These are phyloP conservation scores for Caiman crocodilus DNA, from an alignment of 2,797 vertebrate genomes.

Conservation along the genomic window DNA sequence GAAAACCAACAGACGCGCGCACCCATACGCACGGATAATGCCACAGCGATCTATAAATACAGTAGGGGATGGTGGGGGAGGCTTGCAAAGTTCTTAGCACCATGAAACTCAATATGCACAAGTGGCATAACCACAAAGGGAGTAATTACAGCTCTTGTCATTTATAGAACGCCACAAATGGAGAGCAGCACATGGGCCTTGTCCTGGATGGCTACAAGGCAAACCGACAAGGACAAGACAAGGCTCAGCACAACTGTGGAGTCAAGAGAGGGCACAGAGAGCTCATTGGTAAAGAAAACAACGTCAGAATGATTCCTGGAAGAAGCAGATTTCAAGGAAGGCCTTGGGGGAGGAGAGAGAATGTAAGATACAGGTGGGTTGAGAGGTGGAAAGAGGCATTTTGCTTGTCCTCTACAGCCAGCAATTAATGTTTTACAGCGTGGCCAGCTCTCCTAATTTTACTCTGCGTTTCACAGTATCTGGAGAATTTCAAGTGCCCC, in stretches of 20 bases:
- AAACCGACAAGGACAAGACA: rapidly evolving
- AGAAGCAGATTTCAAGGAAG: background rate
- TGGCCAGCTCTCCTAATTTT: constrained; percentile 49
- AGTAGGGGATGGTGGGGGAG: constrained; percentile 6
- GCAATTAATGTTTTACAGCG: constrained; percentile 46
- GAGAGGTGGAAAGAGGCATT: background rate
- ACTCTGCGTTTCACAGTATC: constrained; percentile 48
- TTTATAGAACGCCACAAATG: rapidly evolving
- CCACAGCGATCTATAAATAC: constrained; percentile 55
- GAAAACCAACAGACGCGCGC: constrained; percentile 34
- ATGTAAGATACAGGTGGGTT: rapidly evolving
- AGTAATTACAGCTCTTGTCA: background rate
- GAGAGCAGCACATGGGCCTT: background rate
- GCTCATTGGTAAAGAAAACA: rapidly evolving
- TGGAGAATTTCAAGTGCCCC: constrained; percentile 47
- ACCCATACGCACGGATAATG: background rate
- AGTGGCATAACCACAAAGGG: background rate
- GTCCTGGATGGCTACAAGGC: rapidly evolving
- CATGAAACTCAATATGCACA: background rate
- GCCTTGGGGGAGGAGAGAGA: rapidly evolving
- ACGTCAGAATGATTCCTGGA: background rate
- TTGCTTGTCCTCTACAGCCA: background rate
- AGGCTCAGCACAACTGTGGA: background rate
- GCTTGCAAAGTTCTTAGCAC: background rate
- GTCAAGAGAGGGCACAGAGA: rapidly evolving